Evolutionary conservation across 2,888 invertebrate species (phyloP), one percentile per base, ranked within the genome.

Genomic region (Pristionchus fissidentatus): DNA sequence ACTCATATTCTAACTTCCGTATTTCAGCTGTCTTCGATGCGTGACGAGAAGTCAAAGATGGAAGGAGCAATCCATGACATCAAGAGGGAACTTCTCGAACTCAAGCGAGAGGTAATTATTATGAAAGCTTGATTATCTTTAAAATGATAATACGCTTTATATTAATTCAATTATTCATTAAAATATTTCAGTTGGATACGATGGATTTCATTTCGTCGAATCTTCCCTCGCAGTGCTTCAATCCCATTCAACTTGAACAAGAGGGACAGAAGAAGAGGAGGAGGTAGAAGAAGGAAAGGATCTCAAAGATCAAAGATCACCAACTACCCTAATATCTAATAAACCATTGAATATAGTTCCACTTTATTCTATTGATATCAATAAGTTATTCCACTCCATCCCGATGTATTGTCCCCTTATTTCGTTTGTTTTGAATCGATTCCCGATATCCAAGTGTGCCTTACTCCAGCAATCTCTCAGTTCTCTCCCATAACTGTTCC

Each of bases 131-230:
- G 19, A 49, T 49, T 49, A 19, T 49, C 10, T 49, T 41, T 26
- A 75, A 35, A 29, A 75, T 46, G 29, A 46, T 41, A 84, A 84
- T 0, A 85, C 3, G 22, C 3, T 7, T 13, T 7, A 26, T 5
- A 46, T 10, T 83, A 29, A 55, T n/a, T n/a, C 19, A 55, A 41
- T 38, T 8, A 15, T 10, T 83, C 26, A 55, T n/a, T n/a, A 19
- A 55, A 41, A 29, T 8, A 15, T 86, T 87, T n/a, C 86, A 97
- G 93, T 97, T 97, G 3, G 94, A 95, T 10, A 97, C 96, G 92
- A 95, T 97, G 80, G 95, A 95, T 90, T 95, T 95, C 81, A 97
- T 97, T 89, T 94, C 95, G 1, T 95, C 95, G 83, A 95, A 96
- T 84, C 94, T 97, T 85, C 97, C 97, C 0, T 94, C 94, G 32